A percentile compares a stretch with the other conserved stretches of the same genome.
These are phyloP conservation scores for Drosophila borealis DNA, from an alignment of 2,888 invertebrate species.

Conservation along the genomic window DNA sequence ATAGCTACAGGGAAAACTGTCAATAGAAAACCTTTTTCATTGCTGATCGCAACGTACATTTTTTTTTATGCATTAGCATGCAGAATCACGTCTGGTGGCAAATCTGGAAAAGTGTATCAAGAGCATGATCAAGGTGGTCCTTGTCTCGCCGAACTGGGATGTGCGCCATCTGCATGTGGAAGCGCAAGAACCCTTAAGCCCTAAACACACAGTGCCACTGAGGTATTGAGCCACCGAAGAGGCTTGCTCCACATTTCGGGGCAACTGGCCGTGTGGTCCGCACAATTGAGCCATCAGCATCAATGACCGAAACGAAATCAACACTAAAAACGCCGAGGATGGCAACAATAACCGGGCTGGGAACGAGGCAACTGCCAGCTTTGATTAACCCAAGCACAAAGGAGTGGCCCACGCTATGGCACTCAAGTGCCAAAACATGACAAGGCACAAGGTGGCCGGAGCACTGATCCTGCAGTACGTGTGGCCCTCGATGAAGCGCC, in stretches of 20 bases:
- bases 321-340: slow-evolving; percentile 28
- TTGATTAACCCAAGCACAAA: slow-evolving; percentile 69
- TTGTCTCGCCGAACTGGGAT: slow-evolving; percentile 24
- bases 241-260: slow-evolving; percentile 61
- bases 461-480: slow-evolving; percentile 61
- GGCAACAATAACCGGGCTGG: slow-evolving; percentile 1
- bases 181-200: slow-evolving; percentile 30
- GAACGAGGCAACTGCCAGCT: slow-evolving; percentile 61
- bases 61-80: neutral
- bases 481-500: slow-evolving; percentile 78
- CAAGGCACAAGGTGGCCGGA: slow-evolving; percentile 57
- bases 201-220: slow-evolving; percentile 15
- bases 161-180: slow-evolving; percentile 44
- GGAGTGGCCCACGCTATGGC: slow-evolving; percentile 65
- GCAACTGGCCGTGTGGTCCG: slow-evolving; percentile 72
- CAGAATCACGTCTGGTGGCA: slow-evolving; percentile 1
- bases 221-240: slow-evolving; percentile 2
- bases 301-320: slow-evolving; percentile 54
- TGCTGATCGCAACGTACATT: no score
- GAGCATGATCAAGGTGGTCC: slow-evolving; percentile 48
- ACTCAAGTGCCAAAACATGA: slow-evolving; percentile 81
- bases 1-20: no score
- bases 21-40: no score
- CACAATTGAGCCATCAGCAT: slow-evolving; percentile 76
- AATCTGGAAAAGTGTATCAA: slow-evolving; percentile 14